These are phyloP conservation scores for Dinoponera quadriceps DNA, from an alignment of 1,140 invertebrate genomes.

Conservation along the genomic window DNA sequence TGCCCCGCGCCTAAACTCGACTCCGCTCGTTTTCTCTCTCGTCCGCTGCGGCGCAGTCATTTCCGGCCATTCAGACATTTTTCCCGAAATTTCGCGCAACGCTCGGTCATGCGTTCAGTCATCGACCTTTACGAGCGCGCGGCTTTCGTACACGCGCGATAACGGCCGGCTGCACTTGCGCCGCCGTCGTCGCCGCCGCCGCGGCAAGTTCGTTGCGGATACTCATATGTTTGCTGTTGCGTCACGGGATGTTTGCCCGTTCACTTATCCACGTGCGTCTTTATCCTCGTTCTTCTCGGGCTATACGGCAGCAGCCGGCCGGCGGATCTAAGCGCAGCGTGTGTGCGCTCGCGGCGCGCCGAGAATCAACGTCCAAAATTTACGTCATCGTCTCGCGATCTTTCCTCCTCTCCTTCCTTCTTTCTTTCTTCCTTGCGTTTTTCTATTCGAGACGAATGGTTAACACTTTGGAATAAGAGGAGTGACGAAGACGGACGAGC, in stretches of 20 bases:
- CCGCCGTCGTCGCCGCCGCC: neutral
- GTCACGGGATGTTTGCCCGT: conserved; percentile 61
- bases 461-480: too few relatives aligned
- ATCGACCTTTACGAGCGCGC: conserved; percentile 35
- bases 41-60: conserved; percentile 43
- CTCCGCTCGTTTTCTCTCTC: conserved; percentile 42
- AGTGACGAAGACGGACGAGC: too few relatives aligned
- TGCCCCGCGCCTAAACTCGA: conserved; percentile 66
- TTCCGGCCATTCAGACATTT: conserved; percentile 70
- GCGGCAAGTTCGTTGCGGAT: conserved; percentile 38
- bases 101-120: conserved; percentile 41
- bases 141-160: neutral
- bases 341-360: neutral
- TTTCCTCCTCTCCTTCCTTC: too few relatives aligned
- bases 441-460: too few relatives aligned
- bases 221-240: conserved; percentile 55
- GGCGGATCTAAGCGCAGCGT: neutral
- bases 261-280: conserved; percentile 47
- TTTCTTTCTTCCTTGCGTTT: too few relatives aligned
- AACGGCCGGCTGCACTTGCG: conserved; percentile 36
- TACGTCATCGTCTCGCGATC: neutral
- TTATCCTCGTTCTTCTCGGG: conserved; percentile 29
- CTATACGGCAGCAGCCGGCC: conserved; percentile 8
- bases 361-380: conserved; percentile 26
- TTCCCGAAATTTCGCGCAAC: conserved; percentile 64